A percentile compares a stretch with the other conserved stretches of the same genome.
Conservation (phyloP, 2,888 invertebrate species). For the Leucophenga maculata region DNA sequence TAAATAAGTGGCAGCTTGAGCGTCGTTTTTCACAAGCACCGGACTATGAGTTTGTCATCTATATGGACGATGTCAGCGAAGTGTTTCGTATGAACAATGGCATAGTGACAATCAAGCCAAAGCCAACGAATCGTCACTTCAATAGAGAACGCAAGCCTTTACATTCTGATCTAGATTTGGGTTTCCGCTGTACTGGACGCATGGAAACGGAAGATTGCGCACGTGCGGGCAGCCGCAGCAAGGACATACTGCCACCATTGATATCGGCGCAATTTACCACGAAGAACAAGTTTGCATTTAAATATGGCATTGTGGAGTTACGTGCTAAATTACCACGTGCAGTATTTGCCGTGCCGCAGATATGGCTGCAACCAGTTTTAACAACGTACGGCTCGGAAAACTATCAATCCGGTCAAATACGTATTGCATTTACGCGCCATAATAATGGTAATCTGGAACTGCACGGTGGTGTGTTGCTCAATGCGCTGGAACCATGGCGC, state of each 20-base stretch:
- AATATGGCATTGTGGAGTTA: slow-evolving; percentile 80
- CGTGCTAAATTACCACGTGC: slow-evolving; percentile 82
- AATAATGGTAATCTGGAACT: slow-evolving; percentile 69
- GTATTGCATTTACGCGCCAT: slow-evolving; percentile 77
- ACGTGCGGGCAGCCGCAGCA: slow-evolving; percentile 43
- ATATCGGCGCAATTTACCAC: slow-evolving; percentile 78
- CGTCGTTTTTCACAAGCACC: slow-evolving; percentile 62
- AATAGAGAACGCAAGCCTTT: slow-evolving; percentile 30
- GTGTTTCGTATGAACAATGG: slow-evolving; percentile 51
- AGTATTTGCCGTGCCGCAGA: slow-evolving; percentile 83
- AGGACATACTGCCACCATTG: slow-evolving; percentile 78
- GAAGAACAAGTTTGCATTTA: slow-evolving; percentile 77
- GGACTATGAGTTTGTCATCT: slow-evolving; percentile 65
- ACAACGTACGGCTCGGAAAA: slow-evolving; percentile 75
- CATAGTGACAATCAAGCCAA: slow-evolving; percentile 53
- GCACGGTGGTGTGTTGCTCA: slow-evolving; percentile 59
- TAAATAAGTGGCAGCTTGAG: slow-evolving; percentile 61
- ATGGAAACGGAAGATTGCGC: slow-evolving; percentile 56
- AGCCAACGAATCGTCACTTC: slow-evolving; percentile 46
- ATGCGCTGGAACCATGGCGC: slow-evolving; percentile 57
- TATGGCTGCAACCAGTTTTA: slow-evolving; percentile 78
- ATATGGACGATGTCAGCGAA: slow-evolving; percentile 46
- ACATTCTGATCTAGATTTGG: slow-evolving; percentile 49
- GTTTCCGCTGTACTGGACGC: slow-evolving; percentile 62
- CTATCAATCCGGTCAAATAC: slow-evolving; percentile 80